Evolutionary conservation across 2,888 invertebrate genomes (phyloP), one percentile per base, ranked within the genome.

Genomic region (Flexamia atlantica): DNA sequence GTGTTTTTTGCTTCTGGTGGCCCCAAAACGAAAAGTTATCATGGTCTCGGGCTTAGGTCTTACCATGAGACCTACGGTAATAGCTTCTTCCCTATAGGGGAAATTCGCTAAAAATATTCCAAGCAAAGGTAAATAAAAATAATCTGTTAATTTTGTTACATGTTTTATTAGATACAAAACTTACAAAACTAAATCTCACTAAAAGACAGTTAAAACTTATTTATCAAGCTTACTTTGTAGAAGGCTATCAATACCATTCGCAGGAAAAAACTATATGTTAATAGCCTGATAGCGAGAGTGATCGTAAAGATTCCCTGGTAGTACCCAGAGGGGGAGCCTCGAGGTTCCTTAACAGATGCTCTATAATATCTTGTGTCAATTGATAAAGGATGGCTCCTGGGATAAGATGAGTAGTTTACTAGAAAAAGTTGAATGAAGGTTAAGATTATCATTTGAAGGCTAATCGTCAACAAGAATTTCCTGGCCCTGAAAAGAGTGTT

Each of bases 401-500:
- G 76, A 46, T 1, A 46, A 46, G 50, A 50, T 50, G 17, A n/a
- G 25, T 28, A 76, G 28, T 46, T 46, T 20, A 76, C 25, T 3
- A 76, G 3, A 25, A 20, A 28, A 46, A 46, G n/a, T 28, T 46
- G 76, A 9, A 46, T 4, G 7, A 46, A 0, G n/a, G 30, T 40
- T 2, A 46, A 46, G 2, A 25, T 14, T 5, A 76, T 20, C 10
- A 76, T 46, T 25, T 50, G 0, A 50, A 46, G 1, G 7, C 50
- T 50, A 1, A 46, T 28, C 5, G 28, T 23, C 1, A 17, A 25
- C n/a, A 76, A 28, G 7, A 46, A 28, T 28, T 46, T 76, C 28
- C 36, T 76, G 14, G 17, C 36, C 20, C 17, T 76, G n/a, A 25
- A 76, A 1, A 76, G 20, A 23, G 76, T 46, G 46, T 46, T 50